Percentiles rank a stretch among this genome's conserved stretches.
Conservation (phyloP, 2,797 vertebrate species). For the Buphagus erythrorhynchus region DNA sequence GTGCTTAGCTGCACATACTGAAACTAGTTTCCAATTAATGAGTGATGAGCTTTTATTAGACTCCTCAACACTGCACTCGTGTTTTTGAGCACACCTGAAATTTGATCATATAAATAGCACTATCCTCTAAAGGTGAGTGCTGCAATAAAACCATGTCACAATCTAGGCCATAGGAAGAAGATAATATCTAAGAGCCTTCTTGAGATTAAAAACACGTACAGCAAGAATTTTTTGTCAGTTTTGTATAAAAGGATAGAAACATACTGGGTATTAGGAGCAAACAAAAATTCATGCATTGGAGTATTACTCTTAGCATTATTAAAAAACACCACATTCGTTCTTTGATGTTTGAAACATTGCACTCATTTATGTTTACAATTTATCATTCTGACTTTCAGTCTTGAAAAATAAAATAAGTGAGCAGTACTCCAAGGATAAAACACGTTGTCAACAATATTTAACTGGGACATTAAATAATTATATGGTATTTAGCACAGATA, state of each 20-base stretch:
- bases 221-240: neutral
- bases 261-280: neutral
- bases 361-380: neutral
- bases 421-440: neutral
- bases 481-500: neutral
- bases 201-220: neutral
- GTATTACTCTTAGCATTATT: neutral
- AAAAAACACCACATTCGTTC: neutral
- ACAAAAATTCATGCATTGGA: neutral
- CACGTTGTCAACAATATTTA: neutral
- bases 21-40: constrained; percentile 22
- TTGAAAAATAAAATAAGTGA: neutral
- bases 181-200: neutral
- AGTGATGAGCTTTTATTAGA: constrained; percentile 22
- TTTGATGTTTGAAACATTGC: neutral
- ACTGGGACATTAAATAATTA: neutral
- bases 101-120: constrained; percentile 4
- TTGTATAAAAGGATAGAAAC: neutral
- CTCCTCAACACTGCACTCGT: neutral
- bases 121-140: neutral
- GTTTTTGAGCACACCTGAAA: constrained; percentile 13
- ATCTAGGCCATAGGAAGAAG: neutral
- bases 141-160: neutral
- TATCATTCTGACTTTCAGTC: neutral
- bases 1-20: neutral